Percentiles rank a stretch among this genome's conserved stretches.
Evolutionary conservation across 2,113 vertebrate genomes (phyloP).

Genomic region (Urocitellus parryii): DNA sequence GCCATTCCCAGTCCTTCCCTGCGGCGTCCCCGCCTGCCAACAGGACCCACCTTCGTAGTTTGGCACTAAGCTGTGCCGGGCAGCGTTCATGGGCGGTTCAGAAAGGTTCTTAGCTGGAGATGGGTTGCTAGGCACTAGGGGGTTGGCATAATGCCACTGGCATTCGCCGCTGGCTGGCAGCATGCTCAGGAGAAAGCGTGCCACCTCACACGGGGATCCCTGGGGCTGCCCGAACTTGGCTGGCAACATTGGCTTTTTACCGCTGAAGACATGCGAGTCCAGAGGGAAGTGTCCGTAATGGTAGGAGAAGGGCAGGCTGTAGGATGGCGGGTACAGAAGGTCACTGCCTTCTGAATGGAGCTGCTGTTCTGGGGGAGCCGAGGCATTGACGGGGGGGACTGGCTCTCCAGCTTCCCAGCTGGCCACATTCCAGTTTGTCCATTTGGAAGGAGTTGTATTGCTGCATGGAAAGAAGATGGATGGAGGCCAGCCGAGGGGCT

Average conservation of each 20-base stretch:
- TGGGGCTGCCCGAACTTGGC: slow-evolving; percentile 87
- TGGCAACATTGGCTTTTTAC: slow-evolving; percentile 88
- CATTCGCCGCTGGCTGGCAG: slow-evolving; percentile 89
- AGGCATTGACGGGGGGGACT: slow-evolving; percentile 84
- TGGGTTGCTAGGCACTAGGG: slow-evolving; percentile 85
- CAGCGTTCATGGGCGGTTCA: slow-evolving; percentile 82
- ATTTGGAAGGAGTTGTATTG: slow-evolving; percentile 87
- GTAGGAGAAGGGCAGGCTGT: slow-evolving; percentile 90
- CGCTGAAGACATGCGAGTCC: slow-evolving; percentile 87
- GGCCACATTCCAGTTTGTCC: slow-evolving; percentile 89
- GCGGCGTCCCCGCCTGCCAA: fast-evolving
- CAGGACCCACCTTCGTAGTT: slow-evolving; percentile 90
- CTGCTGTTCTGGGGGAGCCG: slow-evolving; percentile 87
- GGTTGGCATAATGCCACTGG: slow-evolving; percentile 90
- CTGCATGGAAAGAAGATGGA: slow-evolving; percentile 77
- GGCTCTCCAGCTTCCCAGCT: slow-evolving; percentile 89
- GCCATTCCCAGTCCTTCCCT: not conserved
- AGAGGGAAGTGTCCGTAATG: slow-evolving; percentile 89
- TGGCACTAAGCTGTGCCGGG: slow-evolving; percentile 86
- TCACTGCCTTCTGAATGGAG: slow-evolving; percentile 88
- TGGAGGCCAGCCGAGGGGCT: not conserved
- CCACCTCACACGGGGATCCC: slow-evolving; percentile 89
- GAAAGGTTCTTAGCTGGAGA: slow-evolving; percentile 84
- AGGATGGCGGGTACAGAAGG: slow-evolving; percentile 87
- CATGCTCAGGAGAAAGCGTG: slow-evolving; percentile 89